Conservation (phyloP, 2,888 invertebrate genomes). For the Nycteola revayana region DNA sequence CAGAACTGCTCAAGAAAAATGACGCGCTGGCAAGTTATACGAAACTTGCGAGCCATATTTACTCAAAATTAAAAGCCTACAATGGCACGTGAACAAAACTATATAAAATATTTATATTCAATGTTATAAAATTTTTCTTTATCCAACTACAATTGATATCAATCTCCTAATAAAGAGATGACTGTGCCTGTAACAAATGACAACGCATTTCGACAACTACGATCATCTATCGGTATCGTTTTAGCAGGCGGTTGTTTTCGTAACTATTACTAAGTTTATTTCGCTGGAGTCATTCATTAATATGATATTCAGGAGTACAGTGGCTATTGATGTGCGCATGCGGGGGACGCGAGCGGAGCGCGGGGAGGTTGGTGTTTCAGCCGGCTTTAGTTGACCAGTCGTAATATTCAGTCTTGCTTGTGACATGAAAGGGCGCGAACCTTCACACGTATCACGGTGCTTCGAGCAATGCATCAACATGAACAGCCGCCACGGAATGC, state of each 20-base stretch:
- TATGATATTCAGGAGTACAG: conserved; percentile 40
- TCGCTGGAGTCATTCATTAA: conserved; percentile 50
- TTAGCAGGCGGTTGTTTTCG: conserved; percentile 23
- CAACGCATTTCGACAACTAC: conserved; percentile 11
- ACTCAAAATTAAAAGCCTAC: too few relatives aligned
- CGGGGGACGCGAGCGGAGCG: conserved; percentile 40
- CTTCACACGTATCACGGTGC: conserved; percentile 80
- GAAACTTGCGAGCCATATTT: too few relatives aligned
- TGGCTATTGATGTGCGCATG: conserved; percentile 56
- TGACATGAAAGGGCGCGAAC: conserved; percentile 82
- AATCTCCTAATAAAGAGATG: too few relatives aligned
- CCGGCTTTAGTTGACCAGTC: conserved; percentile 52
- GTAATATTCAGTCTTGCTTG: conserved; percentile 75
- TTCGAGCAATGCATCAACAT: conserved; percentile 87
- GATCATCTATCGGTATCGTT: conserved; percentile 12
- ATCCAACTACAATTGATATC: too few relatives aligned
- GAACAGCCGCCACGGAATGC: conserved; percentile 84
- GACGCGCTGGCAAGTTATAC: too few relatives aligned
- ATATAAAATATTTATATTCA: too few relatives aligned
- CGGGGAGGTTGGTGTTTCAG: conserved; percentile 62
- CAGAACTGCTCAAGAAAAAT: too few relatives aligned
- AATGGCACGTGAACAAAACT: too few relatives aligned
- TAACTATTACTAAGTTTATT: conserved; percentile 32
- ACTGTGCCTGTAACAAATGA: conserved; percentile 22
- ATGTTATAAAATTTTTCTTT: too few relatives aligned